phyloP scores from a whole-genome alignment of 2,797 vertebrate species.

The Gadopsis bispinosus region DNA sequence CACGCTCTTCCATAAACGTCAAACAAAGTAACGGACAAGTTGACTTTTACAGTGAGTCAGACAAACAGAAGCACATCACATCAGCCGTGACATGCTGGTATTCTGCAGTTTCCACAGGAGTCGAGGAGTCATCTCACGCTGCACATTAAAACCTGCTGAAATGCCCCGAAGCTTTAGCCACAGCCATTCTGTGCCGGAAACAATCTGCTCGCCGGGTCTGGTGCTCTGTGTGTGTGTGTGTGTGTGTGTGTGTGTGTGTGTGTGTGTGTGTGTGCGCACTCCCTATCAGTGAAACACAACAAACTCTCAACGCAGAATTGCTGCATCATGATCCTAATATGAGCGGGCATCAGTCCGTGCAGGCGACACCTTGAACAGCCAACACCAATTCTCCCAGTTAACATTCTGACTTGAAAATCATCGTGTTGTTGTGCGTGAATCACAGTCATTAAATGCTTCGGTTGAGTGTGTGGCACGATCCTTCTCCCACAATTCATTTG shows the following conservation, averaged over 20 bases:
- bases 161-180: slow-evolving; percentile 61
- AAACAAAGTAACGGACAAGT: background rate
- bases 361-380: slow-evolving; percentile 28
- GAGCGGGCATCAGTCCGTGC: slow-evolving; percentile 13
- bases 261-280: slow-evolving; percentile 31
- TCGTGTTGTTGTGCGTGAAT: slow-evolving; percentile 45
- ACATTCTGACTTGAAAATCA: slow-evolving; percentile 39
- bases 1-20: background rate
- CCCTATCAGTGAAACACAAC: slow-evolving; percentile 39
- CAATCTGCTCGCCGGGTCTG: slow-evolving; percentile 69
- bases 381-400: slow-evolving; percentile 30
- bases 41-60: background rate
- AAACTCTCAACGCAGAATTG: slow-evolving; percentile 11
- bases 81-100: background rate
- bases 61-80: slow-evolving; percentile 21
- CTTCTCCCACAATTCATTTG: slow-evolving; percentile 49
- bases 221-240: slow-evolving; percentile 59
- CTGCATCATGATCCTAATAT: slow-evolving; percentile 35
- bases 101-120: slow-evolving; percentile 35
- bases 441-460: slow-evolving; percentile 58
- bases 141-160: slow-evolving; percentile 67
- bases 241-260: slow-evolving; percentile 28
- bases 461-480: slow-evolving; percentile 44
- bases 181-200: slow-evolving; percentile 54
- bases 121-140: slow-evolving; percentile 55